Evolutionary conservation across 2,113 vertebrate genomes (phyloP).

Genomic region (Centropus bengalensis): DNA sequence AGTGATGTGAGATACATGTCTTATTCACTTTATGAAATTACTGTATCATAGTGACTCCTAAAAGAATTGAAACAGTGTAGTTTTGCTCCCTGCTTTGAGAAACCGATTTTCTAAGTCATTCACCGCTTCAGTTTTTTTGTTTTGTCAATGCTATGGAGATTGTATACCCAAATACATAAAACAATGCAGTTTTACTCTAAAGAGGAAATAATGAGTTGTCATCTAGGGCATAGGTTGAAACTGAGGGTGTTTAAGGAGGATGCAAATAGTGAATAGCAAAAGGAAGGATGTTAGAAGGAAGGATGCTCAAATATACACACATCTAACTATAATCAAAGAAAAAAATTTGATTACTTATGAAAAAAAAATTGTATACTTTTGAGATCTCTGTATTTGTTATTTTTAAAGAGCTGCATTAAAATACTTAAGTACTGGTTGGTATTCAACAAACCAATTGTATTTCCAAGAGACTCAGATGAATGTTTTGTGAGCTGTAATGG

Average conservation of each 20-base stretch:
- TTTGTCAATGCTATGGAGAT: not conserved
- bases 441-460: not conserved
- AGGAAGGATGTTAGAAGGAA: not conserved
- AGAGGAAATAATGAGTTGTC: not conserved
- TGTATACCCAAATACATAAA: not conserved
- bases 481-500: not conserved
- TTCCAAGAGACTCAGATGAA: not conserved
- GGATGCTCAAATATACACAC: not conserved
- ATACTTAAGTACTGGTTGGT: not conserved
- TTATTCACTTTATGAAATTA: not conserved
- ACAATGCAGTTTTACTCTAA: not conserved
- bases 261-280: not conserved
- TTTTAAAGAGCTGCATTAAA: not conserved
- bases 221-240: not conserved
- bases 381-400: not conserved
- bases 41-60: not conserved
- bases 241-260: not conserved
- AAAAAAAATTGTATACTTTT: not conserved
- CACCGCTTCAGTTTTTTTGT: not conserved
- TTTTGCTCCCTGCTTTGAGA: not conserved
- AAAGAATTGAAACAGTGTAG: not conserved
- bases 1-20: not conserved
- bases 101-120: not conserved
- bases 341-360: not conserved
- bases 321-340: not conserved